Percentiles rank a stretch among this genome's conserved stretches.
phyloP scores from a whole-genome alignment of 2,113 vertebrate genomes.

The Tragulus kanchil region DNA sequence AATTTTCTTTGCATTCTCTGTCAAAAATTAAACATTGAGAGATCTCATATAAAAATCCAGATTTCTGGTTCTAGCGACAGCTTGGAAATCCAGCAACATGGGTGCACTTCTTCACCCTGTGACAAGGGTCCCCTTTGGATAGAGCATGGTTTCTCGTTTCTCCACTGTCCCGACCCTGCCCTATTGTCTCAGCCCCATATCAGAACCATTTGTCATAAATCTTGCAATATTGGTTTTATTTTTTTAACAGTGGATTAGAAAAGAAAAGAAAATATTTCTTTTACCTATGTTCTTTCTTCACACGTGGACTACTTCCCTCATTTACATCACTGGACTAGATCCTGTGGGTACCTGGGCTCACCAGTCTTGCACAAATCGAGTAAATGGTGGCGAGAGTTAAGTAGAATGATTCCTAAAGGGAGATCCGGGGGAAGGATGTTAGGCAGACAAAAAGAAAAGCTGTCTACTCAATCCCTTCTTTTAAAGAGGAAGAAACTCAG shows the following conservation, averaged over 20 bases:
- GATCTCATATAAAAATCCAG: not conserved
- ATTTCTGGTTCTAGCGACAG: conserved; percentile 37
- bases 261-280: conserved; percentile 26
- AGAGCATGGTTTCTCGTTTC: not conserved
- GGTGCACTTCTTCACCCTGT: not conserved
- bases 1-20: not conserved
- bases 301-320: not conserved
- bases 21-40: conserved; percentile 29
- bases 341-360: not conserved
- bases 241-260: not conserved
- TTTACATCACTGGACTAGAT: not conserved
- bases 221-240: not conserved
- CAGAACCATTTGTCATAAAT: not conserved
- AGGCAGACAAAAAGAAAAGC: not conserved
- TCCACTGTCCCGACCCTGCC: not conserved
- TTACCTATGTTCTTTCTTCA: not conserved
- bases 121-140: not conserved
- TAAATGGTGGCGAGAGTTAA: not conserved
- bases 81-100: not conserved
- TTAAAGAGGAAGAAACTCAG: not conserved
- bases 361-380: not conserved
- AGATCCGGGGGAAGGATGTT: not conserved
- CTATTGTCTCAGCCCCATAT: not conserved
- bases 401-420: not conserved
- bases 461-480: not conserved